A percentile compares a stretch with the other conserved stretches of the same genome.
These are phyloP conservation scores for Dryobates pubescens DNA, from an alignment of 2,797 vertebrate species.

Conservation along the genomic window DNA sequence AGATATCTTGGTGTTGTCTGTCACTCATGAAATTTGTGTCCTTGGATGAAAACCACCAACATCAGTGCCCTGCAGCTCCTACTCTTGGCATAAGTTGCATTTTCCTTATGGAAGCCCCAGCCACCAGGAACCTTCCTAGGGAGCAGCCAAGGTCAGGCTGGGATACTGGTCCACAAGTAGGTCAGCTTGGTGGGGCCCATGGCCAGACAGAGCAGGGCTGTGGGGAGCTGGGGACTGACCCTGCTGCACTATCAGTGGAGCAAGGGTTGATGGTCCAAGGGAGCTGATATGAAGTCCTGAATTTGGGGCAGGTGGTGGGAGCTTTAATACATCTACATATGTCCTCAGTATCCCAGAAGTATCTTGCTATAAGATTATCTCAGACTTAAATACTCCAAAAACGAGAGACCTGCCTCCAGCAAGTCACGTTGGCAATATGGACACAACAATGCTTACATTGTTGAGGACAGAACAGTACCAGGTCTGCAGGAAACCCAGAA, in stretches of 20 bases:
- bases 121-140: fast-evolving
- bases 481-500: background rate
- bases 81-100: fast-evolving
- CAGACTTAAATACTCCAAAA: background rate
- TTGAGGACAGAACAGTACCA: background rate
- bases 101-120: background rate
- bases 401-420: background rate
- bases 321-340: background rate
- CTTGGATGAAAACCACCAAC: background rate
- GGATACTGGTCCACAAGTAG: fast-evolving
- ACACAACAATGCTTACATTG: background rate
- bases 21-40: fast-evolving
- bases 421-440: fast-evolving
- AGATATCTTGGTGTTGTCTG: background rate
- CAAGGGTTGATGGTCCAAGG: fast-evolving
- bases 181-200: fast-evolving
- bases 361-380: background rate
- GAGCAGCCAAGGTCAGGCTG: background rate
- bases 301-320: fast-evolving
- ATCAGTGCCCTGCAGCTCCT: background rate
- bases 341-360: background rate
- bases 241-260: fast-evolving
- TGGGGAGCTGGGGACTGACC: background rate
- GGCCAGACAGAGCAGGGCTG: background rate
- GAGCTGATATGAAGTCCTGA: background rate